phyloP scores from a whole-genome alignment of 2,113 vertebrate species.

The Aix galericulata region DNA sequence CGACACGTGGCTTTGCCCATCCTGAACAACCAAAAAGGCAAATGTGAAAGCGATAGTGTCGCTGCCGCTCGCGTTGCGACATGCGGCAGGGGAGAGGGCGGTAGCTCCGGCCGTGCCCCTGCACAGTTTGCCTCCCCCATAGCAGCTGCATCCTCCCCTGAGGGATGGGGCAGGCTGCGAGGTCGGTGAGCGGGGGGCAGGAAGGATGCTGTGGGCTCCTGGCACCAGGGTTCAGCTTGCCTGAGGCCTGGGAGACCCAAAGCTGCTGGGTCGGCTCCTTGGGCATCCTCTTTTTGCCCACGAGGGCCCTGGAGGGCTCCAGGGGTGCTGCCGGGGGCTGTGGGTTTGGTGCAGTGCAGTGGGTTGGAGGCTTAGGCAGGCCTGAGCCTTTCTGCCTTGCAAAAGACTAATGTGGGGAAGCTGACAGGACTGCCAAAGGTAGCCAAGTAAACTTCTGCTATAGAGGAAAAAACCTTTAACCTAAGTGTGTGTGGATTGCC shows the following conservation, averaged over 20 bases:
- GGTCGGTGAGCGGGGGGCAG: not conserved
- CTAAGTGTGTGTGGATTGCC: not conserved
- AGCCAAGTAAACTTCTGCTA: not conserved
- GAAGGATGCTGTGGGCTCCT: not conserved
- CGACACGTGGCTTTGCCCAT: rapidly evolving
- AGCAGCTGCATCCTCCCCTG: not conserved
- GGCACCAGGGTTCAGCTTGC: not conserved
- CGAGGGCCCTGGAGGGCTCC: not conserved
- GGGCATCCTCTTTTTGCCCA: not conserved
- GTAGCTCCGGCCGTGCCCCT: not conserved
- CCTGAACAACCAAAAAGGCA: not conserved
- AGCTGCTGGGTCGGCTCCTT: not conserved
- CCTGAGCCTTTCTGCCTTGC: not conserved
- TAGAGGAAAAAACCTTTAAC: not conserved
- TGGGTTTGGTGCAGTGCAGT: not conserved
- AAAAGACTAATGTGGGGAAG: not conserved
- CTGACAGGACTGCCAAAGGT: not conserved
- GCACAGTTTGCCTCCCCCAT: not conserved
- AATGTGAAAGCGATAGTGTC: not conserved
- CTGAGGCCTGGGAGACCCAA: not conserved
- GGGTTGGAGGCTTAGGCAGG: not conserved
- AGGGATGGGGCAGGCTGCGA: not conserved
- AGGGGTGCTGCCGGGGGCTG: not conserved
- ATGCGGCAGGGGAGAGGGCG: not conserved
- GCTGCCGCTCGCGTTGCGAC: not conserved